Percentiles rank a stretch among this genome's conserved stretches.
Conservation (phyloP, 2,797 vertebrate genomes). For the Labroides dimidiatus region DNA sequence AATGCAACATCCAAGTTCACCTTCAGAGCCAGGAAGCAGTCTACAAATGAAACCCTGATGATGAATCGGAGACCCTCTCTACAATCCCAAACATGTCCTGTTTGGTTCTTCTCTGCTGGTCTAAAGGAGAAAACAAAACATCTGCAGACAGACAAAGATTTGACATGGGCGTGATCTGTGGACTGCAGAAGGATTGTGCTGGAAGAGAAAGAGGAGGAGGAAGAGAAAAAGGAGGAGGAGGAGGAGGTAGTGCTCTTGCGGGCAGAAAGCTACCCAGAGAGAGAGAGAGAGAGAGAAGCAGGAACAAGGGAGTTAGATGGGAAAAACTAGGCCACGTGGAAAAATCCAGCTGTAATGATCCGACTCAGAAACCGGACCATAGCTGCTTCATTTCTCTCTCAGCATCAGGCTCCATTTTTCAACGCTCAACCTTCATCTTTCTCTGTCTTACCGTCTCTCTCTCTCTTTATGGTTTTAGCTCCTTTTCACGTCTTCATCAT, state of each 20-base stretch:
- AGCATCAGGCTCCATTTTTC: neutral
- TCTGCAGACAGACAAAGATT: neutral
- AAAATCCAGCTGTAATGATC: slow-evolving; percentile 74
- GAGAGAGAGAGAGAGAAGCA: slow-evolving; percentile 41
- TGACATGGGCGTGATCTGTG: slow-evolving; percentile 19
- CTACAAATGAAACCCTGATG: neutral
- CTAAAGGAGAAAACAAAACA: neutral
- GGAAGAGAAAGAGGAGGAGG: slow-evolving; percentile 6
- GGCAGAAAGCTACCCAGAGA: slow-evolving; percentile 35
- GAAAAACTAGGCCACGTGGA: slow-evolving; percentile 79
- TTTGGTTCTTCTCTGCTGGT: neutral
- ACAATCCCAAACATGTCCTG: no score
- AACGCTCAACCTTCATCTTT: neutral
- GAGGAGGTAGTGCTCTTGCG: slow-evolving; percentile 45
- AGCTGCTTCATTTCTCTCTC: slow-evolving; percentile 7
- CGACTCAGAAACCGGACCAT: slow-evolving; percentile 17
- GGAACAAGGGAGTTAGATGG: slow-evolving; percentile 33
- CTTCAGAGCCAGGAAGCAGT: neutral
- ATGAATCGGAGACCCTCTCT: neutral
- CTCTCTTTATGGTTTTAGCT: neutral
- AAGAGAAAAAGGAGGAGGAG: slow-evolving; percentile 1
- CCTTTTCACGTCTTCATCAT: neutral
- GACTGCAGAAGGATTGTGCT: slow-evolving; percentile 13
- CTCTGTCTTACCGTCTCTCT: neutral
- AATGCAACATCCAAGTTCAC: neutral